Percentiles rank a stretch among this genome's conserved stretches.
These are phyloP conservation scores for Eulemur macaco DNA, from an alignment of 2,113 vertebrate genomes.

Conservation along the genomic window DNA sequence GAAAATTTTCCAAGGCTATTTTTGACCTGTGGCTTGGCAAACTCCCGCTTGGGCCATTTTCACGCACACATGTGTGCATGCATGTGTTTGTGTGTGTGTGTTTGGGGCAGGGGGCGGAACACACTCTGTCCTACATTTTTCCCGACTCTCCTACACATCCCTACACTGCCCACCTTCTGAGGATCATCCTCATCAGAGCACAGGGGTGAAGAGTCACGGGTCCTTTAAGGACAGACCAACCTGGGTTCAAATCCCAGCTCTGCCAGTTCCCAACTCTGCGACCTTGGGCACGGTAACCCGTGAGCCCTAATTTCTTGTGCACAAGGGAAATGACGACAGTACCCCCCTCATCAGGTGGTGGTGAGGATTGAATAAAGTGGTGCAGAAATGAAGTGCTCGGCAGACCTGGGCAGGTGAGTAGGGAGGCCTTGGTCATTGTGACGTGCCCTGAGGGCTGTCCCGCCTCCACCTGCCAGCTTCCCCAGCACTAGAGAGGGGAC, in stretches of 20 bases:
- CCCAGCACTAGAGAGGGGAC: neutral
- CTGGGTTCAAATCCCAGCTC: neutral
- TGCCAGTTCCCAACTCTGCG: neutral
- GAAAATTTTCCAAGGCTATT: neutral
- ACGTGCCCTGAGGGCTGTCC: accelerated
- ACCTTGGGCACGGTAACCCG: neutral
- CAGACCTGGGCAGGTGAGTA: accelerated
- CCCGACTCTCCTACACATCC: neutral
- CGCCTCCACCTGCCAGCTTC: neutral
- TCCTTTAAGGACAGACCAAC: neutral
- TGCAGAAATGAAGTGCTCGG: accelerated
- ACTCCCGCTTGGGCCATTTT: neutral
- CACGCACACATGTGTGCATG: accelerated
- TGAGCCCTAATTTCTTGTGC: neutral
- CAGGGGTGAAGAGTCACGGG: neutral
- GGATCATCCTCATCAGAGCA: neutral
- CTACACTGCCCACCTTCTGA: neutral
- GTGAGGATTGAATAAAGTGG: neutral
- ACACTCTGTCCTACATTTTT: neutral
- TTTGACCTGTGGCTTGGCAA: neutral
- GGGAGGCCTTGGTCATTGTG: accelerated
- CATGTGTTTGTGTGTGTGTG: neutral
- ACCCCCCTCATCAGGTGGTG: too few relatives aligned
- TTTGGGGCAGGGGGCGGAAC: neutral
- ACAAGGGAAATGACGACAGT: neutral